Conservation (phyloP, 2,113 vertebrate species). For the Athene noctua region DNA sequence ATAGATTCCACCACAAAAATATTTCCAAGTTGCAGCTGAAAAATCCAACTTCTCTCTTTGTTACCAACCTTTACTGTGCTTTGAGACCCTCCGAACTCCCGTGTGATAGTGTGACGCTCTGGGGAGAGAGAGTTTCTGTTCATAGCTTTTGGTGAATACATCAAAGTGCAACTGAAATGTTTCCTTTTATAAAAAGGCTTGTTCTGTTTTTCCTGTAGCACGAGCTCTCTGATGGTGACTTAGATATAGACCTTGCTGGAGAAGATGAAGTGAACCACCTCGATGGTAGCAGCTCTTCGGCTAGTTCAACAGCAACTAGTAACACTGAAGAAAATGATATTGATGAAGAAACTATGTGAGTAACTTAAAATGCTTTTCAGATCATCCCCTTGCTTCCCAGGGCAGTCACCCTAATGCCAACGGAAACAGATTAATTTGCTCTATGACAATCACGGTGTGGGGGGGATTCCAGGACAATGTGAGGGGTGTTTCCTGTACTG, state of each 20-base stretch:
- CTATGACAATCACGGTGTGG: accelerated
- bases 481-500: neutral
- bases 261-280: conserved; percentile 94
- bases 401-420: neutral
- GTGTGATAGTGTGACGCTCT: neutral
- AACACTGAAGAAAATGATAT: conserved; percentile 99
- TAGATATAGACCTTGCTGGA: conserved; percentile 92
- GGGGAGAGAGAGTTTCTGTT: neutral
- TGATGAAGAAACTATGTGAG: conserved; percentile 98
- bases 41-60: neutral
- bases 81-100: neutral
- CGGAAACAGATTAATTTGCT: neutral
- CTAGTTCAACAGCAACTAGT: conserved; percentile 96
- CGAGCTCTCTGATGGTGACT: conserved; percentile 93
- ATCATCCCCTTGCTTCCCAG: neutral
- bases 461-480: neutral
- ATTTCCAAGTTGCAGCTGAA: neutral
- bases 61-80: neutral
- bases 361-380: neutral
- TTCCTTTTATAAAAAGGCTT: neutral
- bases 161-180: neutral
- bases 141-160: neutral
- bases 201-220: conserved; percentile 64
- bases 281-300: conserved; percentile 95
- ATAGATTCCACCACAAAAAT: neutral